Conservation (phyloP, 2,797 vertebrate species). For the Crocodylus rhombifer region DNA sequence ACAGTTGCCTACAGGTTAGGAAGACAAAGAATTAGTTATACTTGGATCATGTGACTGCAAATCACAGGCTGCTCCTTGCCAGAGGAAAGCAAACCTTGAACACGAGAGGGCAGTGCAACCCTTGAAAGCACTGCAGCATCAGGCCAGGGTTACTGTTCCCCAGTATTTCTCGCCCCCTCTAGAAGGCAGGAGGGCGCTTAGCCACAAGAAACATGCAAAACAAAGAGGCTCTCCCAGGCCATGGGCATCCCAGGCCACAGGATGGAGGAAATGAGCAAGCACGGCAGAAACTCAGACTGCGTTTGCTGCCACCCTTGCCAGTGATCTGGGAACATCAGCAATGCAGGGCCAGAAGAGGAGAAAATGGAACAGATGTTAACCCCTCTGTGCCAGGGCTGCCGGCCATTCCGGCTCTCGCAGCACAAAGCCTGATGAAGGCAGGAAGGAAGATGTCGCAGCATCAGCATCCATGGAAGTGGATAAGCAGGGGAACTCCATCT, state of each 20-base stretch:
- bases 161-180: neutral
- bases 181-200: neutral
- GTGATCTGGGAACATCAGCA: neutral
- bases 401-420: neutral
- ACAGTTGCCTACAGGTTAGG: neutral
- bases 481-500: neutral
- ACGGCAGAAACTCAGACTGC: neutral
- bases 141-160: neutral
- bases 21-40: constrained; percentile 18
- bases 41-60: neutral
- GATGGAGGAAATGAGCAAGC: neutral
- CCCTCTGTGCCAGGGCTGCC: neutral
- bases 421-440: neutral
- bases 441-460: neutral
- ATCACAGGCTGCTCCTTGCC: neutral
- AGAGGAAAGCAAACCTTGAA: neutral
- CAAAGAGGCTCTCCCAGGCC: neutral
- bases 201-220: neutral
- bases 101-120: constrained; percentile 69
- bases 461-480: neutral
- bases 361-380: neutral
- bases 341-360: neutral
- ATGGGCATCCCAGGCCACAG: neutral
- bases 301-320: neutral
- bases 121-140: neutral